Conservation (phyloP, 2,113 vertebrate genomes). For the Paratilapia polleni region DNA sequence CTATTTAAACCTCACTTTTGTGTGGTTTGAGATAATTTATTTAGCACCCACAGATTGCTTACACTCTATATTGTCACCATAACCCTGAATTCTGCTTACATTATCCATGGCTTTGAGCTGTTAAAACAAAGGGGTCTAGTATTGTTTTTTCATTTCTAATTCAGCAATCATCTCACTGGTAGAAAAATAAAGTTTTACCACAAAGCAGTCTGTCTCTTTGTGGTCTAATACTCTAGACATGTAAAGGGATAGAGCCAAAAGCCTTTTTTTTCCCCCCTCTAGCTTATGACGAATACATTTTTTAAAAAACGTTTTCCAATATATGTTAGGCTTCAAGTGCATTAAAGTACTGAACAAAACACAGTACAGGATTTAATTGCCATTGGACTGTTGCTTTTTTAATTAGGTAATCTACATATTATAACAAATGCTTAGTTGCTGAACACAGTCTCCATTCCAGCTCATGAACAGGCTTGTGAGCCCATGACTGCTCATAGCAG, state of each 20-base stretch:
- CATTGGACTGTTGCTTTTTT: neutral
- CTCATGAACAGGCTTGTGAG: neutral
- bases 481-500: neutral
- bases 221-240: neutral
- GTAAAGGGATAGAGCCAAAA: neutral
- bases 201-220: neutral
- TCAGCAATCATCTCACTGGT: neutral
- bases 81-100: too few species aligned
- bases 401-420: neutral
- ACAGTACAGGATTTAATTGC: neutral
- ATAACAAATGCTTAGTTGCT: constrained; percentile 2
- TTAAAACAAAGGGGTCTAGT: too few species aligned
- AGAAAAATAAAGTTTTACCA: neutral
- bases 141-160: too few species aligned
- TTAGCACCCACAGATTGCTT: too few species aligned
- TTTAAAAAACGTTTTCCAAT: too few species aligned
- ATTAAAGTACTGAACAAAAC: neutral
- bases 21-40: too few species aligned
- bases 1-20: too few species aligned
- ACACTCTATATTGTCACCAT: too few species aligned
- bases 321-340: neutral
- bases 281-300: neutral
- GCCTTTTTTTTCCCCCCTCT: neutral
- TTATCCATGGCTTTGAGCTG: too few species aligned
- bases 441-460: neutral